phyloP scores from a whole-genome alignment of 2,888 invertebrate genomes.

The Pyrgus malvae region DNA sequence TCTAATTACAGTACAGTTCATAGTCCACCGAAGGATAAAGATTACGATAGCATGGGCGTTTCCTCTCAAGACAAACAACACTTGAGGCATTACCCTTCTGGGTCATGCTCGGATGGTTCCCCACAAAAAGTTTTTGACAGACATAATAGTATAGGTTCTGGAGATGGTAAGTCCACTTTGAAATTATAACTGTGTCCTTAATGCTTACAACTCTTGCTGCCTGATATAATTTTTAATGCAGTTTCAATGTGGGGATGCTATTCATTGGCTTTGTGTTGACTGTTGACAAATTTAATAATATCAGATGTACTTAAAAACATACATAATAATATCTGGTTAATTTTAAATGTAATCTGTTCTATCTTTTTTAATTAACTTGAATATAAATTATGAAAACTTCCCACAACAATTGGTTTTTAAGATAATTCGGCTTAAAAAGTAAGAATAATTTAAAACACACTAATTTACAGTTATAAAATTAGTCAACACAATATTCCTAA shows the following conservation, averaged over 20 bases:
- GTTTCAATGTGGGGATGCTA: slow-evolving; percentile 37
- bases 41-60: slow-evolving; percentile 54
- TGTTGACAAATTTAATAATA: slow-evolving; percentile 36
- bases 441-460: neutral
- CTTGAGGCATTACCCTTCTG: slow-evolving; percentile 57
- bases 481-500: neutral
- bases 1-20: slow-evolving; percentile 64
- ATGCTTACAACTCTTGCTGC: slow-evolving; percentile 38
- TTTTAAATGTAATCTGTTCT: slow-evolving; percentile 16
- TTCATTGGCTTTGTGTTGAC: slow-evolving; percentile 50
- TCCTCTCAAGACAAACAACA: slow-evolving; percentile 54
- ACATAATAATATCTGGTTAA: no score
- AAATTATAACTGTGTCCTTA: slow-evolving; percentile 18
- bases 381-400: neutral
- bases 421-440: slow-evolving; percentile 12
- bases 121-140: slow-evolving; percentile 65
- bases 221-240: slow-evolving; percentile 38
- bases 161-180: slow-evolving; percentile 63
- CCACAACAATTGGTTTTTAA: slow-evolving; percentile 17
- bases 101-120: slow-evolving; percentile 53
- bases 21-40: slow-evolving; percentile 52
- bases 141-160: slow-evolving; percentile 57
- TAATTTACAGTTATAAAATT: no score
- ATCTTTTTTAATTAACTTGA: no score
- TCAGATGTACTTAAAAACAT: no score